Evolutionary conservation across 2,888 invertebrate species (phyloP), one percentile per base, ranked within the genome.

Genomic region (Neoaliturus tenellus): DNA sequence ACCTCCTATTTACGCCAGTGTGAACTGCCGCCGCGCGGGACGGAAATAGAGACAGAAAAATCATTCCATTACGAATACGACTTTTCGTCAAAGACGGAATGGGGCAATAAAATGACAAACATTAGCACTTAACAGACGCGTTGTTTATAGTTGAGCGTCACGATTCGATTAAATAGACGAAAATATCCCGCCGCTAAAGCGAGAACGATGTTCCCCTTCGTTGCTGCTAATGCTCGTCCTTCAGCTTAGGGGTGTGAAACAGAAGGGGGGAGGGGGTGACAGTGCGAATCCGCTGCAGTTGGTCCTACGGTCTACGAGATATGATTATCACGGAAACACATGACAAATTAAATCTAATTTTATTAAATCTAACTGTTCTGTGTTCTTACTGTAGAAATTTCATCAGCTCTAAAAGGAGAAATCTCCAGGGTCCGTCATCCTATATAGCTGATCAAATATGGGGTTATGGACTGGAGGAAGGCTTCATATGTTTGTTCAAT

Each of bases 11-110:
- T 81, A 58, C 58, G 55, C 51, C 39, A 17, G 67, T 35, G 20
- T 62, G 67, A 67, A 28, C 41, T 67, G 28, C 80, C 80, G 39
- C 23, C 55, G 81, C 23, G 14, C 28, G 80, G 39, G 41, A 23
- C 67, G 31, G 44, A 81, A 81, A 67, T 81, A 69, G 81, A 67
- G 67, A 48, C 48, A 69, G 75, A 81, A 81, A 81, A 81, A 23
- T 81, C 44, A 39, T 81, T 81, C 81, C 55, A 81, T 81, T 81
- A 81, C 55, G 62, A 62, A 41, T 81, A n/a, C 81, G 35, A n/a
- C 67, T 67, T 67, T 67, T n/a, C 81, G 69, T 81, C 81, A 81
- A 69, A 81, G 81, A 44, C 17, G 75, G 28, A 48, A 75, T 69
- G 71, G 31, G 67, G 28, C 17, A 44, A 69, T 48, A 51, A 48